Percentiles rank a stretch among this genome's conserved stretches.
These are phyloP conservation scores for Myocastor coypus DNA, from an alignment of 2,113 vertebrate genomes.

Conservation along the genomic window DNA sequence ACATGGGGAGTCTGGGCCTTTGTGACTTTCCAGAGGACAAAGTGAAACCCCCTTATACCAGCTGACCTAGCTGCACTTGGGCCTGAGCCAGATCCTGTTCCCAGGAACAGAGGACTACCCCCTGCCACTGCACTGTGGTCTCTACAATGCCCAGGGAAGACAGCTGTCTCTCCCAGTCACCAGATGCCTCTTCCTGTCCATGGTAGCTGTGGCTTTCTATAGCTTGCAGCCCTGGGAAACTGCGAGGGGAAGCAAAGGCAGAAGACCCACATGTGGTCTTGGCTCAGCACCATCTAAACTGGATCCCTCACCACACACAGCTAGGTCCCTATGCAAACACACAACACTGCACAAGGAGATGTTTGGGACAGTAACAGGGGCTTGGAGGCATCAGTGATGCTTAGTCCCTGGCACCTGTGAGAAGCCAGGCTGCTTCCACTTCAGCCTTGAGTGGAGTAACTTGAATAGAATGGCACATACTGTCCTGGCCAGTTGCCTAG, in stretches of 20 bases:
- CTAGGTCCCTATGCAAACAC: neutral
- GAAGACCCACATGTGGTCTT: neutral
- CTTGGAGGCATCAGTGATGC: accelerated
- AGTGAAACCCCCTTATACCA: neutral
- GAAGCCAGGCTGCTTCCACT: neutral
- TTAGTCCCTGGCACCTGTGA: neutral
- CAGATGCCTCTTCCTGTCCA: no score
- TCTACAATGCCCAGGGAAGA: no score
- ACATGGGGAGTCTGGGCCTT: neutral
- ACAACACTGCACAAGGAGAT: accelerated
- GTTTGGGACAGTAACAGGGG: neutral
- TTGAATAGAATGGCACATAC: neutral
- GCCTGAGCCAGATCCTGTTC: neutral
- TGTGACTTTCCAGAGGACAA: neutral
- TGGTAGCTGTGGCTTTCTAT: no score
- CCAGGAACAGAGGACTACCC: neutral
- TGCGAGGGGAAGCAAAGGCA: neutral
- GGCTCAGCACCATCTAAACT: neutral
- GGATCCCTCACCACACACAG: neutral
- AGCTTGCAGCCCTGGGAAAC: neutral
- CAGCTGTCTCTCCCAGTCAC: neutral
- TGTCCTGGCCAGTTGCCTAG: slow-evolving; percentile 9
- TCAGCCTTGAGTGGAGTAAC: neutral
- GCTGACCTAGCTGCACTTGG: neutral
- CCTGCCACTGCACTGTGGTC: neutral